Evolutionary conservation across 2,113 vertebrate species (phyloP), one percentile per base, ranked within the genome.

Genomic region (Tenebrosternarchus preto): DNA sequence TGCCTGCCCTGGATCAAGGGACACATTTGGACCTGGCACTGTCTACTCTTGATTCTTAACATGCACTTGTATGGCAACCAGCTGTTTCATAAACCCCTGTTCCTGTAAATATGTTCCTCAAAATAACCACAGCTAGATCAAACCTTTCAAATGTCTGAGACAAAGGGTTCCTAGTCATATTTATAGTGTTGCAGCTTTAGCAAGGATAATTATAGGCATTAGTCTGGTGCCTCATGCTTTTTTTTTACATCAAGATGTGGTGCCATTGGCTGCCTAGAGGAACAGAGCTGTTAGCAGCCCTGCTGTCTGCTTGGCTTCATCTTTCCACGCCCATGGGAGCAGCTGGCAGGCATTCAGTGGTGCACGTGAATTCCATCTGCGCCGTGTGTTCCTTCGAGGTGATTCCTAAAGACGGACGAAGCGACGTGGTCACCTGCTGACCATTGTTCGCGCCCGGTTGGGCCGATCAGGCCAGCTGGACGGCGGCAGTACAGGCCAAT

Each of bases 271-370:
- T 64, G 29, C 19, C 55, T 63, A 24, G n/a, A 66, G 59, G 46
- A 46, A 33, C 2, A 0, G 11, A 68, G 39, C 7, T 61, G 39
- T 5, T 31, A 50, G 7, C 69, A 25, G 59, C 64, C 16, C 31
- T 59, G 11, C 61, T 50, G 67, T 70, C 79, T 80, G 25, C 11
- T 64, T 20, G 11, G 11, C 19, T 74, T 46, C 24, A 31, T 19
- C 59, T 29, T 39, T 5, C 64, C 5, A 27, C n/a, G 16, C 11
- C n/a, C 74, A 63, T n/a, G 24, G 64, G 22, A 60, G n/a, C 72
- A 15, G 73, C 46, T 69, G 43, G 50, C 72, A 76, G 66, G 8
- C 27, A 20, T 53, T 66, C 27, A 64, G 20, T 68, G 50, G 76
- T 20, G 4, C 64, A 59, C 22, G 24, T 12, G 19, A 50, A 57